Conservation (phyloP, 2,797 vertebrate species). For the Acropternis orthonyx region DNA sequence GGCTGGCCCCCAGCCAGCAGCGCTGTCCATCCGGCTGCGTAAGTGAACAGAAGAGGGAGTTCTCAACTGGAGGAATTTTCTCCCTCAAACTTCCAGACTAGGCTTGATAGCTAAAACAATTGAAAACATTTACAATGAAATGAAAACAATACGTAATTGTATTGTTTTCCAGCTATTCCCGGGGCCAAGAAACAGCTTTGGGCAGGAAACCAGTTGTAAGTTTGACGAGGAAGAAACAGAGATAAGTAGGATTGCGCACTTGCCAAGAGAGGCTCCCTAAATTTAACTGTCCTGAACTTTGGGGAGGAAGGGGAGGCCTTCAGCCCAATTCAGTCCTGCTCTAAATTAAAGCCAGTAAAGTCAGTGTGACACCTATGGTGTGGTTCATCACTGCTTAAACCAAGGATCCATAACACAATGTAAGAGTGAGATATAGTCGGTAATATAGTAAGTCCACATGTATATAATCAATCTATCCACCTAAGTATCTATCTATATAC, state of each 20-base stretch:
- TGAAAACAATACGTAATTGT: constrained; percentile 53
- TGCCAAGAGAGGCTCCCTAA: constrained; percentile 43
- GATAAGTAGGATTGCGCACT: constrained; percentile 13
- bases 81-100: not conserved
- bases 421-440: not conserved
- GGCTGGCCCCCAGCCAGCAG: not conserved
- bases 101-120: constrained; percentile 46
- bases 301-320: not conserved
- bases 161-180: constrained; percentile 16
- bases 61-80: not conserved
- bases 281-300: constrained; percentile 31
- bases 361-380: not conserved
- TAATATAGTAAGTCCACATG: not conserved
- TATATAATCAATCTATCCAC: too few relatives aligned
- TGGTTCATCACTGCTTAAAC: not conserved
- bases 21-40: not conserved
- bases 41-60: not conserved
- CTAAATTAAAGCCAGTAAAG: not conserved
- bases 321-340: not conserved
- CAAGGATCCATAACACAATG: too few relatives aligned
- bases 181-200: not conserved
- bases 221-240: constrained; percentile 35
- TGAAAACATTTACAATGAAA: constrained; percentile 26
- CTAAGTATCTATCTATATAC: rapidly evolving
- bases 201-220: constrained; percentile 55